Evolutionary conservation across 2,797 vertebrate species (phyloP), one percentile per base, ranked within the genome.

Genomic region (Limosa lapponica): DNA sequence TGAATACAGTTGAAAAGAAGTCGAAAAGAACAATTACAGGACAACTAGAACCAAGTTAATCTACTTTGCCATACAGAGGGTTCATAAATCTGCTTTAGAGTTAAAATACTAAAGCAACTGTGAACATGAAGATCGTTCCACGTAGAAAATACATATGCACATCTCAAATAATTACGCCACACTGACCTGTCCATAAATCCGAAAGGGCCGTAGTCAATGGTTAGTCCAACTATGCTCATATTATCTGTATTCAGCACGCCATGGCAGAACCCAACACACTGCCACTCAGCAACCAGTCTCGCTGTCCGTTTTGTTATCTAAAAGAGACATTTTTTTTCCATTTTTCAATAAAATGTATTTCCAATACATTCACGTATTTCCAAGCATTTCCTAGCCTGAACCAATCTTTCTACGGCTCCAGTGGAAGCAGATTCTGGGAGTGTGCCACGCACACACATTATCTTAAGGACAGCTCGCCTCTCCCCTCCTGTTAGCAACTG

Each of bases 211-310:
- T 99, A 99, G 97, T 99, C 99, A 51, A 99, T 97, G 15, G 99
- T 99, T 4, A 99, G 97, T 49, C 99, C 99, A 92, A 99, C 95
- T 34, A 99, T 98, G 95, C 99, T 99, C 99, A 99, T 99, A 92
- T 99, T 99, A 95, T 99, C 99, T 0, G 99, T 99, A 95, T 99
- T 99, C 86, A 99, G 98, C 84, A 99, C 99, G 0, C 99, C 99
- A 3, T 99, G 99, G 97, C 99, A 99, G 95, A 99, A 99, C 46
- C 99, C 99, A 8, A 99, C 98, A 92, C 99, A 99, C 92, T 99
- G 99, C 99, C 99, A 99, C 28, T 99, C 99, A 6, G 99, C 99
- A 92, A 99, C 99, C 90, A 99, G 79, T 13, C 97, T 98, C 7
- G 99, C 99, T 0, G 99, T 99, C 24, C 99, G 98, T 15, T 70